phyloP scores from a whole-genome alignment of 2,113 vertebrate genomes.

The Myxocyprinus asiaticus region DNA sequence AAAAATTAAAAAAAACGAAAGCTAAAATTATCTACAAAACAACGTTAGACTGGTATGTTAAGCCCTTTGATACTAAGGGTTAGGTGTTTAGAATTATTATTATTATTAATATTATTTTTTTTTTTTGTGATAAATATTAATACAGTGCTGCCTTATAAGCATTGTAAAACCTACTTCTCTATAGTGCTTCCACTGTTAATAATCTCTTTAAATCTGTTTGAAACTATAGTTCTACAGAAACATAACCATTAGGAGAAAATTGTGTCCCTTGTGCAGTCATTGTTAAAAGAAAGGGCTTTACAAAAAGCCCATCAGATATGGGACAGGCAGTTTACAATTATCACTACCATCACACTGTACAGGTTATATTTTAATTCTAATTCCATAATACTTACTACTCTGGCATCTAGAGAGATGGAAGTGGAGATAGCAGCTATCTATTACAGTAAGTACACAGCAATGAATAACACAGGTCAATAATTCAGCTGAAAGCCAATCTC shows the following conservation, averaged over 20 bases:
- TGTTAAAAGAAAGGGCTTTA: background rate
- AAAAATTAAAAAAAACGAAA: too few relatives aligned
- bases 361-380: background rate
- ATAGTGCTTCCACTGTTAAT: too few relatives aligned
- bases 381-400: background rate
- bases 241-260: background rate
- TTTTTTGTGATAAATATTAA: too few relatives aligned
- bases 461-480: slow-evolving; percentile 39
- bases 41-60: too few relatives aligned
- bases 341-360: background rate
- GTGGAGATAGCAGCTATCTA: background rate
- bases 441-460: slow-evolving; percentile 11
- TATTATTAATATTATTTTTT: too few relatives aligned
- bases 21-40: too few relatives aligned
- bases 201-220: too few relatives aligned
- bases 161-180: too few relatives aligned
- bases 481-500: slow-evolving; percentile 47
- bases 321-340: background rate
- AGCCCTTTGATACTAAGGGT: too few relatives aligned
- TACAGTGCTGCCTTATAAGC: too few relatives aligned
- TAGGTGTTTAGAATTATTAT: too few relatives aligned
- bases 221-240: background rate
- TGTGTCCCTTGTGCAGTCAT: background rate
- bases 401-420: background rate
- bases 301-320: background rate